Evolutionary conservation across 2,797 vertebrate species (phyloP), one percentile per base, ranked within the genome.

Genomic region (Sitta carolinensis): DNA sequence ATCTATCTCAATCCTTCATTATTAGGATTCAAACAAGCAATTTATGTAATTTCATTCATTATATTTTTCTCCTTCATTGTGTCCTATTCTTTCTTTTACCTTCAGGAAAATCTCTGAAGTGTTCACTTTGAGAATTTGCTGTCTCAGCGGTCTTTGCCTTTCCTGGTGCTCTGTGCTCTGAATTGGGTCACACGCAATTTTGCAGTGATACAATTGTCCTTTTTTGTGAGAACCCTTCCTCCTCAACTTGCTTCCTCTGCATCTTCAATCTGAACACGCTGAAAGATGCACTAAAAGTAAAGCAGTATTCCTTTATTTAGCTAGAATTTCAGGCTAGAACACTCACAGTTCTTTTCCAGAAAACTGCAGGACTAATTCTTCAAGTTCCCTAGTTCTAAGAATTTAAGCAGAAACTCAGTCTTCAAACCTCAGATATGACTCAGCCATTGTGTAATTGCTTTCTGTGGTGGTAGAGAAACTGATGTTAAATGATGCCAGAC

Each of bases 171-270:
- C 80, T 87, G 68, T 70, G 82, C 72, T 74, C 61, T 70, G 64
- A 95, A 93, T 9, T 91, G 84, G 89, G 93, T 93, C 91, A 83
- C 64, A 18, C 7, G 15, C 42, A 76, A 52, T 92, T 92, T 80
- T 91, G 68, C 78, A 85, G 68, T 23, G 70, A 59, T 70, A 67
- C 87, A 80, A 29, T 55, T 64, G 61, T 83, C 75, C 75, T 89
- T 91, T 74, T 59, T 38, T 85, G 57, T 64, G 61, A 87, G 78
- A 95, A 42, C 42, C 9, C 1, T 84, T 67, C 48, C 45, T 91
- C 23, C 20, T 80, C 54, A 58, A 26, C 78, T 87, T 90, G 36
- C 63, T 93, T 86, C 80, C 73, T 86, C 62, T 94, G 59, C 55
- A 29, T 55, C 74, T 89, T 79, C 77, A 55, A 43, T 47, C 55